A percentile compares a stretch with the other conserved stretches of the same genome.
phyloP scores from a whole-genome alignment of 2,888 invertebrate species.

The Neoscelio sp. region DNA sequence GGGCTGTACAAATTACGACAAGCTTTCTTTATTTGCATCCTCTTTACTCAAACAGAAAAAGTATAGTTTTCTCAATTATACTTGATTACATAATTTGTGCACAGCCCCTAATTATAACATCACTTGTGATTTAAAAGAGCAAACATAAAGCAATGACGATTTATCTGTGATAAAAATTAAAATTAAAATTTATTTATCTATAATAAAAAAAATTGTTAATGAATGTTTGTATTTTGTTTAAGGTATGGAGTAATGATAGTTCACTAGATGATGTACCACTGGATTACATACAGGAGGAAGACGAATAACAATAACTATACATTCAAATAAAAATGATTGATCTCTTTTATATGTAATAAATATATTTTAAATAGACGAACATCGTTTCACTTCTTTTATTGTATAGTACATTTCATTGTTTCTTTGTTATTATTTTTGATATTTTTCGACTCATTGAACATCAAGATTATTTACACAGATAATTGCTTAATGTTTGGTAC shows the following conservation, averaged over 20 bases:
- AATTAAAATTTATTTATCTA: too few relatives aligned
- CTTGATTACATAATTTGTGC: too few relatives aligned
- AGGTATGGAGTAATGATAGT: slow-evolving; percentile 75
- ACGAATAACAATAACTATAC: slow-evolving; percentile 69
- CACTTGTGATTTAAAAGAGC: too few relatives aligned
- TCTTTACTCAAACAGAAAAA: too few relatives aligned
- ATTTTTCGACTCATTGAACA: slow-evolving; percentile 28
- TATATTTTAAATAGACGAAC: slow-evolving; percentile 56
- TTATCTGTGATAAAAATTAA: too few relatives aligned
- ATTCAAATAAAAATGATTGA: slow-evolving; percentile 50
- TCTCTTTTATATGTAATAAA: slow-evolving; percentile 63
- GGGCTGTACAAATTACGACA: too few relatives aligned
- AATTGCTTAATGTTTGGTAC: slow-evolving; percentile 25
- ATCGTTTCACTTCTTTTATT: slow-evolving; percentile 29
- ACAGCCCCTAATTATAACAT: too few relatives aligned
- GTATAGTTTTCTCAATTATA: too few relatives aligned
- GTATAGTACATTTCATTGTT: slow-evolving; percentile 16
- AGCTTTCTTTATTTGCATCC: too few relatives aligned
- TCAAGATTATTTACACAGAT: slow-evolving; percentile 33
- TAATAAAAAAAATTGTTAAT: too few relatives aligned
- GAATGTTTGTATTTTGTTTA: slow-evolving; percentile 72
- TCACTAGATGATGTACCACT: slow-evolving; percentile 69
- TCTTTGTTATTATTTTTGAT: background rate
- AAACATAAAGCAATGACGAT: too few relatives aligned
- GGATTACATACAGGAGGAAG: slow-evolving; percentile 73